Base-by-base conservation (phyloP, 2,113 vertebrate genomes). In the Zosterops borbonicus region DNA sequence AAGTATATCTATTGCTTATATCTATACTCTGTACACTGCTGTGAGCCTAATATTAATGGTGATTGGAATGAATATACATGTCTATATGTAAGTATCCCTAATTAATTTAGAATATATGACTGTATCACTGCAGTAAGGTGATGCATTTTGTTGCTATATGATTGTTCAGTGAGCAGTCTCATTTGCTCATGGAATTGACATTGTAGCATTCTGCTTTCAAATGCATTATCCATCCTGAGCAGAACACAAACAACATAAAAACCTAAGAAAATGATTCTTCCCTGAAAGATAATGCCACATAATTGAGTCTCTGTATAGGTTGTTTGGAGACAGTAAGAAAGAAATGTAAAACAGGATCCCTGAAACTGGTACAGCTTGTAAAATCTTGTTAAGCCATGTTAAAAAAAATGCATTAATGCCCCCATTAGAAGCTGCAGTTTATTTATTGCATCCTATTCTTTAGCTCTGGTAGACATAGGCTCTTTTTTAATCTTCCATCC, bases 391-490 rank as follows among this genome's bases (percentile, higher is more conserved):
- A 98, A 98, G 94, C 97, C 96, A 70, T 98, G 98, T 98, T 98
- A 95, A 95, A 97, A 97, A 98, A 98, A 98, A 95, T 94, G 95
- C 97, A 98, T 95, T 97, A 98, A 98, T 96, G 95, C 96, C 92
- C 95, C 97, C 95, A 96, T 98, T 97, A 98, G 98, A 98, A 98
- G 98, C 98, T 98, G 98, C 96, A 96, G 95, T 96, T 97, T 96
- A 95, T 97, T 98, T 97, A 98, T 97, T 97, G 94, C 97, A 96
- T 97, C 95, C 96, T 95, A 98, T 98, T 98, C 97, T 98, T 97
- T 83, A 97, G 97, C 94, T 97, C 74, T 93, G 92, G 53, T 97
- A 97, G 94, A 94, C 96, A 94, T 76, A 84, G 92, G 87, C 78
- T 97, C 87, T 93, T 96, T 97, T 97, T 96, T 89, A 92, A 94